Percentiles rank a stretch among this genome's conserved stretches.
These are phyloP conservation scores for Paragorgia papillata DNA, from an alignment of 92 coral and sea anemone genomes.

Conservation along the genomic window DNA sequence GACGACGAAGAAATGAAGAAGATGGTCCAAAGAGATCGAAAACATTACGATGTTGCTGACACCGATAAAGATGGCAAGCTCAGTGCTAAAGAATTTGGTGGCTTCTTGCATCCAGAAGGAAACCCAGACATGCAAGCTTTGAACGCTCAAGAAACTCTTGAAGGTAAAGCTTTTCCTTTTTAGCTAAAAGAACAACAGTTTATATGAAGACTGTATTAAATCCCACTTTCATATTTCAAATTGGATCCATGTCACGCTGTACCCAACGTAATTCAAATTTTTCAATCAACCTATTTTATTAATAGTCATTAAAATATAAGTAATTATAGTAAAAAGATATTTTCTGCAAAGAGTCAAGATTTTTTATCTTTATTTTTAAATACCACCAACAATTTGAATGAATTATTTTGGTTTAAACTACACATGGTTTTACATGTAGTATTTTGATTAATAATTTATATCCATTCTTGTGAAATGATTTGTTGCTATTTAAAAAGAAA, in stretches of 20 bases:
- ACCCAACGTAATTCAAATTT: no score
- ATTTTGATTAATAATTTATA: not conserved
- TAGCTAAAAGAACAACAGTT: not conserved
- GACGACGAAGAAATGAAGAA: constrained; percentile 80
- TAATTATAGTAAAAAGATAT: no score
- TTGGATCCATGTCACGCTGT: no score
- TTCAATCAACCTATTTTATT: no score
- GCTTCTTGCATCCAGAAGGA: constrained; percentile 89
- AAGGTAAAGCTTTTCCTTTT: constrained; percentile 63
- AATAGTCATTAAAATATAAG: no score
- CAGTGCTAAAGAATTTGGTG: constrained; percentile 62
- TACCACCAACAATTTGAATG: not conserved
- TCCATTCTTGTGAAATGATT: constrained; percentile 3
- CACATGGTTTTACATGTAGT: constrained; percentile 1
- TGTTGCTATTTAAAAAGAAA: not conserved
- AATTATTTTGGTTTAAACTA: not conserved
- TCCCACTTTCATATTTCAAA: no score
- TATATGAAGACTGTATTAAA: no score
- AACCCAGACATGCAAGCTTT: constrained; percentile 90
- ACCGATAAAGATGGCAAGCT: constrained; percentile 78
- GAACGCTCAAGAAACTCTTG: constrained; percentile 84
- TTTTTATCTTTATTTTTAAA: no score
- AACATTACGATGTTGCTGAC: constrained; percentile 89
- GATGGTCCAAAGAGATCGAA: constrained; percentile 67
- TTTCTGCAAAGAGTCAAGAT: no score